These are phyloP conservation scores for Pollenia griseotomentosa DNA, from an alignment of 2,888 invertebrate genomes.

Conservation along the genomic window DNA sequence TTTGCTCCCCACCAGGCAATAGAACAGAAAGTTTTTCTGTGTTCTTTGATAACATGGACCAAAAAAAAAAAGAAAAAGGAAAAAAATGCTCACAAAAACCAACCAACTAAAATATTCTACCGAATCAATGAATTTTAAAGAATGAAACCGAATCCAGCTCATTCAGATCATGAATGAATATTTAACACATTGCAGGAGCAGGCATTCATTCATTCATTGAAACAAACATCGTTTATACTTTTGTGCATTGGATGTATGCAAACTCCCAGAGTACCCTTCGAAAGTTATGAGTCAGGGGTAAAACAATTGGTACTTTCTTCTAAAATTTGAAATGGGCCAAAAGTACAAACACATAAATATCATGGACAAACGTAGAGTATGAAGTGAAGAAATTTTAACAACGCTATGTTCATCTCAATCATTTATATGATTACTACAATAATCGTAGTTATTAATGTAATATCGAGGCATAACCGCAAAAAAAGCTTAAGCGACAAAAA, in stretches of 20 bases:
- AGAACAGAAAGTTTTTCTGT: conserved; percentile 32
- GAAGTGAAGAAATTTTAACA: too few species aligned
- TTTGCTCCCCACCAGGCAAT: conserved; percentile 14
- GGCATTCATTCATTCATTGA: neutral
- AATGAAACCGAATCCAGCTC: conserved; percentile 24
- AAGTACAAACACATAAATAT: too few species aligned
- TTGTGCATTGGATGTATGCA: neutral
- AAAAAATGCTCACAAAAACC: conserved; percentile 1
- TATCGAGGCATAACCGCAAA: too few species aligned
- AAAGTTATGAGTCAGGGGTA: neutral
- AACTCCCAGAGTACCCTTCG: neutral
- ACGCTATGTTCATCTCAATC: too few species aligned
- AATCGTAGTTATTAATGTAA: too few species aligned
- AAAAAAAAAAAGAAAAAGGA: neutral
- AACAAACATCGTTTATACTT: neutral
- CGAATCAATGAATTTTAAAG: conserved; percentile 41
- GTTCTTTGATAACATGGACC: neutral
- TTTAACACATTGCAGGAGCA: conserved; percentile 20
- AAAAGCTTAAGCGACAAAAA: too few species aligned
- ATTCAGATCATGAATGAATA: conserved; percentile 36
- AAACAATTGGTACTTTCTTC: neutral
- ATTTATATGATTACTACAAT: too few species aligned
- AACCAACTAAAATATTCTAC: conserved; percentile 24
- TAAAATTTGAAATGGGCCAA: too few species aligned
- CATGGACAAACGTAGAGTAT: too few species aligned